Percentiles rank a stretch among this genome's conserved stretches.
phyloP scores from a whole-genome alignment of 2,888 invertebrate genomes.

The Lasioglossum leucozonium region DNA sequence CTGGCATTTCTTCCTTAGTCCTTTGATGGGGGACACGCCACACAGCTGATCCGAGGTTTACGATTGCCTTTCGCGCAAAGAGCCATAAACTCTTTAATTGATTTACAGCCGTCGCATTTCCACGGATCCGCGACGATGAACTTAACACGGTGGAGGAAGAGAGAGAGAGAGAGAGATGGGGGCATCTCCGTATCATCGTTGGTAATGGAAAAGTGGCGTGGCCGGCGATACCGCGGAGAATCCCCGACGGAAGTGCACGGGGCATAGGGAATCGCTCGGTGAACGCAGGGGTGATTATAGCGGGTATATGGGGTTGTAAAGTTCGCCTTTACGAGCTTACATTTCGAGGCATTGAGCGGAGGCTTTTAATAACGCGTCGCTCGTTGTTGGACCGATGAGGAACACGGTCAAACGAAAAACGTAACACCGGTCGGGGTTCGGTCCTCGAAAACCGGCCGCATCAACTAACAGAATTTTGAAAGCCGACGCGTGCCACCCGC shows the following conservation, averaged over 20 bases:
- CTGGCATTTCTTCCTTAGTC: neutral
- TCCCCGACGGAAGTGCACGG: slow-evolving; percentile 27
- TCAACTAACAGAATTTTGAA: slow-evolving; percentile 1
- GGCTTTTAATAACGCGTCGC: slow-evolving; percentile 76
- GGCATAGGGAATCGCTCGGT: slow-evolving; percentile 39
- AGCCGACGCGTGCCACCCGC: slow-evolving; percentile 29
- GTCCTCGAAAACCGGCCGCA: neutral
- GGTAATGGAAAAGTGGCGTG: slow-evolving; percentile 55
- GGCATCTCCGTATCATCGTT: slow-evolving; percentile 29
- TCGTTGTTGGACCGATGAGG: slow-evolving; percentile 62
- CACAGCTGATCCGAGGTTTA: slow-evolving; percentile 39
- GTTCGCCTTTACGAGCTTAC: slow-evolving; percentile 75
- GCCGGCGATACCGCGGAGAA: slow-evolving; percentile 27
- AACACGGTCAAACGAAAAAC: slow-evolving; percentile 41
- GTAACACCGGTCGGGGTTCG: slow-evolving; percentile 27
- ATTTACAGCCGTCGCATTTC: slow-evolving; percentile 58
- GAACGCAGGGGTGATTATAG: slow-evolving; percentile 70
- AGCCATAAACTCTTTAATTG: slow-evolving; percentile 61
- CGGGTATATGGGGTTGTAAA: slow-evolving; percentile 77
- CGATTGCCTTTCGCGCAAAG: slow-evolving; percentile 26
- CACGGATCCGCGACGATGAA: slow-evolving; percentile 41
- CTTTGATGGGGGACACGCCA: neutral
- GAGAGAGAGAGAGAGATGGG: neutral
- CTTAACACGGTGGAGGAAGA: slow-evolving; percentile 48
- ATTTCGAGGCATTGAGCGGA: slow-evolving; percentile 73